Percentiles rank a stretch among this genome's conserved stretches.
phyloP scores from a whole-genome alignment of 2,113 vertebrate species.

The Sinocyclocheilus anshuiensis region DNA sequence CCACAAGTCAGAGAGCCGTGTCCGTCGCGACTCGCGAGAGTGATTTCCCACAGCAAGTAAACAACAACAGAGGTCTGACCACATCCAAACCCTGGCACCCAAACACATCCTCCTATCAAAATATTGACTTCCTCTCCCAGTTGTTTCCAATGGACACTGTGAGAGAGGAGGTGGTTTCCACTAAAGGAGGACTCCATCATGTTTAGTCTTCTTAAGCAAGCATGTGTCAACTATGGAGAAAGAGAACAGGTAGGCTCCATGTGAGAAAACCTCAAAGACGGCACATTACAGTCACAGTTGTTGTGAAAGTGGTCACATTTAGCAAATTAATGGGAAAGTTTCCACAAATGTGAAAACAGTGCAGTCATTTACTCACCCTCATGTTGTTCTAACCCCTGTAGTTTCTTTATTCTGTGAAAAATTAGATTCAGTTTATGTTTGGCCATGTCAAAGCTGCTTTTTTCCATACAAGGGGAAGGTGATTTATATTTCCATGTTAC shows the following conservation, averaged over 20 bases:
- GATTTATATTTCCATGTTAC: neutral
- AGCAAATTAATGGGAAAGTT: neutral
- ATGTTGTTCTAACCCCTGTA: neutral
- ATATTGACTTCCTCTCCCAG: slow-evolving; percentile 28
- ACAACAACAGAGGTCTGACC: slow-evolving; percentile 24
- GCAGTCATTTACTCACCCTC: neutral
- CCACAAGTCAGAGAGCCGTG: neutral
- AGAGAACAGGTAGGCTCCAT: neutral
- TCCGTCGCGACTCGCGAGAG: neutral
- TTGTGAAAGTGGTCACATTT: neutral
- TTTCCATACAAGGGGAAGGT: neutral
- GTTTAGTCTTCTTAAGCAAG: slow-evolving; percentile 18
- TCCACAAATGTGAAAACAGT: neutral
- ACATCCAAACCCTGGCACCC: slow-evolving; percentile 9
- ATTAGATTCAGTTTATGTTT: neutral
- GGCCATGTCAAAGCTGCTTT: neutral
- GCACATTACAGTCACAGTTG: neutral
- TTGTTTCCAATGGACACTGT: slow-evolving; percentile 11
- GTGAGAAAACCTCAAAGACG: neutral
- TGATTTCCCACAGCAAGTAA: slow-evolving; percentile 13
- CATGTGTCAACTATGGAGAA: neutral
- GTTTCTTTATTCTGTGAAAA: neutral
- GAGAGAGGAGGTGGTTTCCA: neutral
- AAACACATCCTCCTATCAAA: slow-evolving; percentile 25
- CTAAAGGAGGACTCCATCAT: neutral